These are phyloP conservation scores for Melanogrammus aeglefinus DNA, from an alignment of 2,797 vertebrate genomes.

Conservation along the genomic window DNA sequence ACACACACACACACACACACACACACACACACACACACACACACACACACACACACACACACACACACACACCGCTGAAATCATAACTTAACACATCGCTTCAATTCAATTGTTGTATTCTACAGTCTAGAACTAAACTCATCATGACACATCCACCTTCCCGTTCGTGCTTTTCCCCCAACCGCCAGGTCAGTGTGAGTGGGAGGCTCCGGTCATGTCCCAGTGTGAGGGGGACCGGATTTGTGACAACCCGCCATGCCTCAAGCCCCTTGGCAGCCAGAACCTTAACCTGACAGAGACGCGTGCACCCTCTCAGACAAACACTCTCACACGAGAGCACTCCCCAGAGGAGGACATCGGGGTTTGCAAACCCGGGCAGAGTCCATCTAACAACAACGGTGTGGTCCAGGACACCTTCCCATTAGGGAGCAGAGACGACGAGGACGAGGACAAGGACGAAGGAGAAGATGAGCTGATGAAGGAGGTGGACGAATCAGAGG, in stretches of 20 bases:
- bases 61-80: no score
- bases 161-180: background rate
- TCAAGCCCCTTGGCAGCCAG: constrained; percentile 41
- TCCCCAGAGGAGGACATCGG: constrained; percentile 36
- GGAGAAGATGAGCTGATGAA: constrained; percentile 64
- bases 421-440: constrained; percentile 34
- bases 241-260: constrained; percentile 51
- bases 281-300: constrained; percentile 57
- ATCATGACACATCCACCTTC: background rate
- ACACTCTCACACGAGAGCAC: constrained; percentile 15
- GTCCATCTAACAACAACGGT: constrained; percentile 39
- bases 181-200: constrained; percentile 57
- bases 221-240: constrained; percentile 37
- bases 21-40: no score
- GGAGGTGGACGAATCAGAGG: constrained; percentile 58
- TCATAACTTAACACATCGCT: no score
- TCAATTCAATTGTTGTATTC: background rate
- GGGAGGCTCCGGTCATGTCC: constrained; percentile 52
- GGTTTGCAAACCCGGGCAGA: constrained; percentile 17
- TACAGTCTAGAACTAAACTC: background rate
- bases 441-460: constrained; percentile 25
- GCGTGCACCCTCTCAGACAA: background rate
- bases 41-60: no score
- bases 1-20: no score
- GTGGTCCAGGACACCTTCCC: constrained; percentile 14